These are phyloP conservation scores for Andrena fulva DNA, from an alignment of 2,888 invertebrate species.

Conservation along the genomic window DNA sequence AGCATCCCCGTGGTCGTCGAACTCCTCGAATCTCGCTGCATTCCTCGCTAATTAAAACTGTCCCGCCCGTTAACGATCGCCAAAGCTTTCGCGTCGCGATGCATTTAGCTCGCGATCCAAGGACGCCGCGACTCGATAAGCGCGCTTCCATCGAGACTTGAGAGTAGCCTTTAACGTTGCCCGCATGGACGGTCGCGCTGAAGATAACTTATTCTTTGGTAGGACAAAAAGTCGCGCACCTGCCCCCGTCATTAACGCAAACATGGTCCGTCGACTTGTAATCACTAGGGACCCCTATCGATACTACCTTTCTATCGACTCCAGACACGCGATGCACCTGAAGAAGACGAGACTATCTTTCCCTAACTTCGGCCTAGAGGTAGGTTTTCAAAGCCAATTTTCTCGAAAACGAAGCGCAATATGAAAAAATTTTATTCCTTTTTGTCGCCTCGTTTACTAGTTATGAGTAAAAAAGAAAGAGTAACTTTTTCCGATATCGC, in stretches of 20 bases:
- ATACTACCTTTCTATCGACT: neutral
- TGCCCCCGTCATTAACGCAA: conserved; percentile 3
- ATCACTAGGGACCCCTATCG: neutral
- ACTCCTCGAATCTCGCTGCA: conserved; percentile 27
- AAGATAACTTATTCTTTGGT: conserved; percentile 12
- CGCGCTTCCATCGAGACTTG: neutral
- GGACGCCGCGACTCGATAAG: neutral
- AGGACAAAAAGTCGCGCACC: conserved; percentile 16
- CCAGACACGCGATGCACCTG: neutral
- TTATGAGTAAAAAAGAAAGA: no score
- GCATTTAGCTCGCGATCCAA: neutral
- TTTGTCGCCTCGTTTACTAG: no score
- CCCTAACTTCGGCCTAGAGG: no score
- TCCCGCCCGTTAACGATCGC: neutral
- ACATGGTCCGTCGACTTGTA: neutral
- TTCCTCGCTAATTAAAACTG: conserved; percentile 52
- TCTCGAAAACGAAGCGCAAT: no score
- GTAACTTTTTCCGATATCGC: no score
- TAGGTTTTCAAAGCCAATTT: no score
- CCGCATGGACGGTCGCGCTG: neutral
- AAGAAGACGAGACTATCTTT: neutral
- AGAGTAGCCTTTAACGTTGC: conserved; percentile 5
- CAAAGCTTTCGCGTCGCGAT: conserved; percentile 19
- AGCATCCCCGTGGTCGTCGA: conserved; percentile 19
- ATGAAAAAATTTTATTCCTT: no score